Base-by-base conservation (phyloP, 2,113 vertebrate genomes). In the Myiagra hebetior region DNA sequence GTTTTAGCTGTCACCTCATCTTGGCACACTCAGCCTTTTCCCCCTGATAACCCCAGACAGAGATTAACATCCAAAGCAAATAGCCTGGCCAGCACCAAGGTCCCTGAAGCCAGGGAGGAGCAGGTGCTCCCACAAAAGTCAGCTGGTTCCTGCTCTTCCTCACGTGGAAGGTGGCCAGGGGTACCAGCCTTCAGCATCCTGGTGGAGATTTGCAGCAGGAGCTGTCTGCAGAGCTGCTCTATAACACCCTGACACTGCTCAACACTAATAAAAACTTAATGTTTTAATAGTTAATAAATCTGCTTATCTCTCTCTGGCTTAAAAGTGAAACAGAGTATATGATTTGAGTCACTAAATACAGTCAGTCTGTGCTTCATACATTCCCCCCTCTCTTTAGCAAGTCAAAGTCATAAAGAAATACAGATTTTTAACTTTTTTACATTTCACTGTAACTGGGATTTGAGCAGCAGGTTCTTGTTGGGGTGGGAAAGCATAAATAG, bases 391-490 rank as follows among this genome's bases (percentile, higher is more conserved):
- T 75, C 62, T n/a, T 23, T 31, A 91, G 68, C 87, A 95, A 95
- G 67, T 89, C 86, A 93, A 94, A 95, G 62, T 81, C 46, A 65
- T 64, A 57, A 96, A 93, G 96, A 96, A 97, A 94, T 84, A 87
- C 15, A 88, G 81, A 89, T 90, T 96, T 95, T 94, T 75, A 92
- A 80, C 56, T 92, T 85, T 15, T 77, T 91, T 85, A 60, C 56
- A 44, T 93, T 87, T 88, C 35, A 83, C 26, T 67, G 47, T 89
- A 94, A 97, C 90, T 95, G 73, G 80, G 74, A 97, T 92, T 97
- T 93, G 56, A 94, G 63, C 59, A 13, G 11, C 41, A 95, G 59
- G 42, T 84, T 90, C 92, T 90, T 91, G 52, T 68, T 73, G 27
- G 89, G 74, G 65, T 93, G 62, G 60, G 21, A 17, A 94, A 89